Percentiles rank a stretch among this genome's conserved stretches.
These are phyloP conservation scores for Dromas ardeola DNA, from an alignment of 2,113 vertebrate species.

Conservation along the genomic window DNA sequence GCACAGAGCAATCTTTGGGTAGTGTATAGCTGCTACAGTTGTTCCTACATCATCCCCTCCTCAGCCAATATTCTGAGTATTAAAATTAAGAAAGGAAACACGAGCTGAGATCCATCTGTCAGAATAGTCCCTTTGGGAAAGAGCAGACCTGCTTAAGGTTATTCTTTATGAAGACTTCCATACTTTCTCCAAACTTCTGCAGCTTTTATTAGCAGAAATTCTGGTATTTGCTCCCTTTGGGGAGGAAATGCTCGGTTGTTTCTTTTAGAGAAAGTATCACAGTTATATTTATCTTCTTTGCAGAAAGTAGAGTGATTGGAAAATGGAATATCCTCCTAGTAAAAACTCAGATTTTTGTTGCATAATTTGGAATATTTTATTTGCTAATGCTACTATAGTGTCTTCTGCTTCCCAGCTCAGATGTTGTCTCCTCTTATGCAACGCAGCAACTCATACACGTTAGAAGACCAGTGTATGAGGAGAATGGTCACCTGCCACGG, in stretches of 20 bases:
- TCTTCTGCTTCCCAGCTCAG: background rate
- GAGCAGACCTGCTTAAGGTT: background rate
- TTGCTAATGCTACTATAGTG: conserved; percentile 21
- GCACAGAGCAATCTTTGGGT: background rate
- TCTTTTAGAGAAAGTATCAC: background rate
- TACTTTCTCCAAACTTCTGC: background rate
- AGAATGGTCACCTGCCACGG: background rate
- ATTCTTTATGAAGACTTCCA: background rate
- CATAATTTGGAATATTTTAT: conserved; percentile 41
- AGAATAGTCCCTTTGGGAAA: conserved; percentile 4
- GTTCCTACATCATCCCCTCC: background rate
- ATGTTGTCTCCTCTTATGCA: background rate
- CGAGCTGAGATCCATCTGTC: background rate
- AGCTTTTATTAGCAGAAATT: conserved; percentile 25
- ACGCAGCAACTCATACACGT: background rate
- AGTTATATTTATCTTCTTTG: background rate
- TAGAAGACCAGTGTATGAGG: background rate
- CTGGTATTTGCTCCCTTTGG: background rate
- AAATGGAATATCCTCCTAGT: conserved; percentile 12
- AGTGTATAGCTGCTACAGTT: background rate
- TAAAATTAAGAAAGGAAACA: background rate
- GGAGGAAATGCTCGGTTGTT: background rate
- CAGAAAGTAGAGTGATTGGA: background rate
- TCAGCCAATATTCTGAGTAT: background rate
- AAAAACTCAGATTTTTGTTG: background rate